A percentile compares a stretch with the other conserved stretches of the same genome.
Conservation (phyloP, 2,797 vertebrate species). For the Peromyscus aztecus region DNA sequence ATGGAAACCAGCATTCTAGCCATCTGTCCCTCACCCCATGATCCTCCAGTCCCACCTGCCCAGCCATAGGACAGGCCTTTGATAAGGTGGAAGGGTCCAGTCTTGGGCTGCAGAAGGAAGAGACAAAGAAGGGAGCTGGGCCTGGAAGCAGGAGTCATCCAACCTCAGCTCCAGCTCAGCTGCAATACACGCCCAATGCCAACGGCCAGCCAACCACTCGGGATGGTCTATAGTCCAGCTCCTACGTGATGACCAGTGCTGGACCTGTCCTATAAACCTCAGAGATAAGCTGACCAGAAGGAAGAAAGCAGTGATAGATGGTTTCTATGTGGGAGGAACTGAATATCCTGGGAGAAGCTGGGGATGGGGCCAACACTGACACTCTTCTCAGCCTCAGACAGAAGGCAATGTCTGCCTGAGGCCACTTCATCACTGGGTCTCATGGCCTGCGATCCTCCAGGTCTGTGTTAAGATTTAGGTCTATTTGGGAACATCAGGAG, state of each 20-base stretch:
- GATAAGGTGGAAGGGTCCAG: not conserved
- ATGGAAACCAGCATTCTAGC: not conserved
- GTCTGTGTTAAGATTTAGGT: not conserved
- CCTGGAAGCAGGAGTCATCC: not conserved
- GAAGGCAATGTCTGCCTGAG: not conserved
- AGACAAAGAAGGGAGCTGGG: not conserved
- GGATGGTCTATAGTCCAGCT: not conserved
- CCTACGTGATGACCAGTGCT: not conserved
- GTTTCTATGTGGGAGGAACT: no score
- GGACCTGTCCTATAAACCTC: not conserved
- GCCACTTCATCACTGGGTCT: no score
- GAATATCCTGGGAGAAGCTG: not conserved
- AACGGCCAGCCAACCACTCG: no score
- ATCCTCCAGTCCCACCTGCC: not conserved
- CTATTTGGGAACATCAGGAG: not conserved
- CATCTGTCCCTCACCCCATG: not conserved
- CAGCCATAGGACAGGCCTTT: not conserved
- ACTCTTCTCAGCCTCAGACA: not conserved
- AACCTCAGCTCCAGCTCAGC: not conserved
- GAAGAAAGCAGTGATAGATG: not conserved
- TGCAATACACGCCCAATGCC: rapidly evolving
- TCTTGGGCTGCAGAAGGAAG: not conserved
- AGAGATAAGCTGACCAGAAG: not conserved
- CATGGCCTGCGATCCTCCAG: not conserved
- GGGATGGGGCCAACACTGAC: no score